phyloP scores from a whole-genome alignment of 2,797 vertebrate genomes.

The Heliangelus exortis region DNA sequence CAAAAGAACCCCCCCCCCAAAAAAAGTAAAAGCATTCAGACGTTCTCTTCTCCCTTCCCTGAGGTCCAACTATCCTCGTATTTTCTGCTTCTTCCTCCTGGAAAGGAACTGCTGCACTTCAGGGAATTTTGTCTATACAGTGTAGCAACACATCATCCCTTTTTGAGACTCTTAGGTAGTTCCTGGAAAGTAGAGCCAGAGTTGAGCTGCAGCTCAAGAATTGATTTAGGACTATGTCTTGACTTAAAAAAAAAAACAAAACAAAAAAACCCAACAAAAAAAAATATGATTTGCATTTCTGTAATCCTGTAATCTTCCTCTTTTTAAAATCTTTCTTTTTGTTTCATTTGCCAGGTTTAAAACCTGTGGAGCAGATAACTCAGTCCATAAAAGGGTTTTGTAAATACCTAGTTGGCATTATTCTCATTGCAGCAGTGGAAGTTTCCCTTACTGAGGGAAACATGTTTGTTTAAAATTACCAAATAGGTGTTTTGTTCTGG shows the following conservation, averaged over 20 bases:
- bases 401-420: background rate
- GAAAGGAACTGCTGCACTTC: background rate
- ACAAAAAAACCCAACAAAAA: background rate
- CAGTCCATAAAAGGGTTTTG: background rate
- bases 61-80: background rate
- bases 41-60: background rate
- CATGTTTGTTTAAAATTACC: background rate
- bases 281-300: background rate
- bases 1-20: too few species aligned
- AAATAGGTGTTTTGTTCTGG: background rate
- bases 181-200: background rate
- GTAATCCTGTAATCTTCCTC: background rate
- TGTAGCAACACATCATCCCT: background rate
- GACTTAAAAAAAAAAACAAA: background rate
- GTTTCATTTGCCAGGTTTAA: background rate
- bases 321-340: background rate
- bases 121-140: fast-evolving
- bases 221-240: background rate
- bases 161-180: background rate
- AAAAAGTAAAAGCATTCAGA: background rate
- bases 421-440: background rate
- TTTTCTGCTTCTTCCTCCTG: background rate
- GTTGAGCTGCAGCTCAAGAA: background rate
- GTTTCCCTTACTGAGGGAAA: background rate
- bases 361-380: background rate